These are phyloP conservation scores for Ctenomys sociabilis DNA, from an alignment of 2,113 vertebrate genomes.

Conservation along the genomic window DNA sequence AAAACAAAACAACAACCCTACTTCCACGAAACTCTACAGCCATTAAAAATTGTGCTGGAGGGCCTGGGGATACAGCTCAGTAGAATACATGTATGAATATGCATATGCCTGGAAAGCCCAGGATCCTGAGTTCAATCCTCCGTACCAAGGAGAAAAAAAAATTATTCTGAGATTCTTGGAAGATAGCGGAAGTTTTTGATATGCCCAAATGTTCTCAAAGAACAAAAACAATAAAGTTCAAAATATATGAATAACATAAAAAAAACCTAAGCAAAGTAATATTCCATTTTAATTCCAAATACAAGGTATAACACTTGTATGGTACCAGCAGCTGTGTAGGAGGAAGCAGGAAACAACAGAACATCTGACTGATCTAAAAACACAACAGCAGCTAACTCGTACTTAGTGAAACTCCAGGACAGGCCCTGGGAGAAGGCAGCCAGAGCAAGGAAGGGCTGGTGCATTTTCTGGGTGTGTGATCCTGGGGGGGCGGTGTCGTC, in stretches of 20 bases:
- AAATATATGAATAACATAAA: background rate
- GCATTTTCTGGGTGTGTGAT: background rate
- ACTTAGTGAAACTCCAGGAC: constrained; percentile 24
- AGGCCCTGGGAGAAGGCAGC: background rate
- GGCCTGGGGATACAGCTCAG: too few species aligned
- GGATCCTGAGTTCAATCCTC: too few species aligned
- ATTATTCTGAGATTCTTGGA: background rate
- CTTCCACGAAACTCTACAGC: background rate
- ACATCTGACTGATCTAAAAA: constrained; percentile 43
- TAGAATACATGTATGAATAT: too few species aligned
- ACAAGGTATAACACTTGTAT: background rate
- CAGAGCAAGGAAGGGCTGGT: background rate
- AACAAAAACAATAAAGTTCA: background rate
- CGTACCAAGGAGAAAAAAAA: background rate
- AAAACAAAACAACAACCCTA: background rate
- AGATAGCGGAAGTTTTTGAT: background rate
- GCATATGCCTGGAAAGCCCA: too few species aligned
- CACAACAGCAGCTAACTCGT: background rate
- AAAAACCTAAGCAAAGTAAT: background rate
- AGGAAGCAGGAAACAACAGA: background rate
- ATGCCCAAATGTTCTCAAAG: background rate
- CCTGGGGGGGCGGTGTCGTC: background rate
- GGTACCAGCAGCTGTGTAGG: background rate
- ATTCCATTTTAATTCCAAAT: background rate
- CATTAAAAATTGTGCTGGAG: constrained; percentile 8